Conservation (phyloP, 2,797 vertebrate species). For the Glossophaga mutica region DNA sequence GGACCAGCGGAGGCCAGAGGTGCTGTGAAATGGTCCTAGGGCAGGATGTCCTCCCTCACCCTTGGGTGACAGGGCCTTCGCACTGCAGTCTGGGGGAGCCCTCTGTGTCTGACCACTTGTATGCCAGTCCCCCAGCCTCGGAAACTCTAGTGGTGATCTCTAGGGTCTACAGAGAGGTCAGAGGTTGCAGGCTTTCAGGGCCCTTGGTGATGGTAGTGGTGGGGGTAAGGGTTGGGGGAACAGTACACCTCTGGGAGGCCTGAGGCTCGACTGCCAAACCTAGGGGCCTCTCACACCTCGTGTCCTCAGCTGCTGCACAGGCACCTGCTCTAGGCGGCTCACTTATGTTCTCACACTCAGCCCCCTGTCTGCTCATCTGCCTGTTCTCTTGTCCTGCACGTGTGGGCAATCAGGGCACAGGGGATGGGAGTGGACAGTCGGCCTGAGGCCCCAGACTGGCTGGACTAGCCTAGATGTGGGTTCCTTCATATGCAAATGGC, state of each 20-base stretch:
- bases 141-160: not conserved
- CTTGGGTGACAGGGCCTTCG: not conserved
- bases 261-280: fast-evolving
- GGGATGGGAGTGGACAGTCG: fast-evolving
- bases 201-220: not conserved
- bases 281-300: not conserved
- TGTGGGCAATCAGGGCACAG: fast-evolving
- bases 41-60: fast-evolving
- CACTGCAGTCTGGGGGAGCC: fast-evolving
- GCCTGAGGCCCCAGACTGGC: not conserved
- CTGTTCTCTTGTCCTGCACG: too few species aligned
- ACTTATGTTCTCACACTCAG: not conserved
- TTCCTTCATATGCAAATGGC: not conserved
- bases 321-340: not conserved
- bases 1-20: not conserved
- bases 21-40: not conserved
- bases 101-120: fast-evolving
- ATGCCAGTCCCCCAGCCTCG: not conserved
- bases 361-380: not conserved
- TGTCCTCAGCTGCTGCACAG: too few species aligned
- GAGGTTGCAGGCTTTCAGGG: not conserved
- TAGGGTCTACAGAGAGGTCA: not conserved
- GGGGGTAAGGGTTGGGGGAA: not conserved
- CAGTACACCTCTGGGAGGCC: not conserved
- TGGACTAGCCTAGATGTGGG: not conserved